phyloP scores from a whole-genome alignment of 2,797 vertebrate genomes.

The Acipenser ruthenus region DNA sequence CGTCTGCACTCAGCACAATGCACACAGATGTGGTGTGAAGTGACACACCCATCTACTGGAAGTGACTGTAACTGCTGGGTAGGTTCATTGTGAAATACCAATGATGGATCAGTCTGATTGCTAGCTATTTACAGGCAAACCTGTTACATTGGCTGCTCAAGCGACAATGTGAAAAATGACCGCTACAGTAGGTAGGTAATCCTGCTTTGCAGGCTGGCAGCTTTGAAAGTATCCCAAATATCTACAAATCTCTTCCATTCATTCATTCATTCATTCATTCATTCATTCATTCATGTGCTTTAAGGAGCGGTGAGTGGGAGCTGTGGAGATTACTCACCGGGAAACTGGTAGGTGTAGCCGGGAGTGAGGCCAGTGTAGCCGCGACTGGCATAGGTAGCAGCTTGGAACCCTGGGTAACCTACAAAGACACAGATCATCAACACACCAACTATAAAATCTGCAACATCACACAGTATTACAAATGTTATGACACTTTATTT shows the following conservation, averaged over 20 bases:
- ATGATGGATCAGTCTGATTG: no score
- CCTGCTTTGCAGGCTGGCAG: no score
- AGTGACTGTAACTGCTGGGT: no score
- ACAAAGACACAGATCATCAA: not conserved
- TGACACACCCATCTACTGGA: no score
- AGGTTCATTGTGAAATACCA: no score
- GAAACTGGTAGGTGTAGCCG: conserved; percentile 97
- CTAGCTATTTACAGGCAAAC: no score
- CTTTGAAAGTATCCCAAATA: no score
- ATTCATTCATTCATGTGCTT: conserved; percentile 36
- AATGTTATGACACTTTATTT: no score
- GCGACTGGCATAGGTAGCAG: conserved; percentile 92
- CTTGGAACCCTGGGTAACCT: conserved; percentile 97
- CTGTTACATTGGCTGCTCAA: no score
- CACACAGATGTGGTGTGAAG: not conserved
- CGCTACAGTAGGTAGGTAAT: no score
- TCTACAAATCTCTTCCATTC: conserved; percentile 8
- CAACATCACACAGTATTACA: not conserved
- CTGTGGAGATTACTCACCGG: conserved; percentile 66
- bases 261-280: conserved; percentile 27
- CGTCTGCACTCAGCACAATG: not conserved
- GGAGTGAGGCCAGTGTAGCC: conserved; percentile 94
- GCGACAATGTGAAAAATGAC: no score
- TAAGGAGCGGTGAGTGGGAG: not conserved
- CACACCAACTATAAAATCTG: not conserved